Conservation (phyloP, 1,140 invertebrate species). For the Drosophila nebulosa region DNA sequence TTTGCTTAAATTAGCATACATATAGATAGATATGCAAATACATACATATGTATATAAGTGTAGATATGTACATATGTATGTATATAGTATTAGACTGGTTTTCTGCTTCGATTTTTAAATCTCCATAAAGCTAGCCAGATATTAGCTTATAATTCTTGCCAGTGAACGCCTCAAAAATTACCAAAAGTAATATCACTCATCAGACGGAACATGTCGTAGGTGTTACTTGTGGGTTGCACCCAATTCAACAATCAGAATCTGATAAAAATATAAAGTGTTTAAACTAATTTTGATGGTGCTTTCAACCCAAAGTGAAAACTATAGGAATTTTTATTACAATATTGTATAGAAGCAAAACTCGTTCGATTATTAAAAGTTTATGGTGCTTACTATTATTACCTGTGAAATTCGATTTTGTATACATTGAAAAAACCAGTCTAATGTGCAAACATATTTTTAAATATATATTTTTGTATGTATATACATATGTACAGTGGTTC, state of each 20-base stretch:
- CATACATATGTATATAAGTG: background rate
- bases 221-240: background rate
- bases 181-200: background rate
- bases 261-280: no score
- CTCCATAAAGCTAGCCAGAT: background rate
- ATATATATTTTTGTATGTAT: background rate
- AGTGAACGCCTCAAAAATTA: background rate
- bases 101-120: background rate
- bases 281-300: no score
- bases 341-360: no score
- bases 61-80: no score
- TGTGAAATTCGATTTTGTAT: background rate
- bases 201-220: background rate
- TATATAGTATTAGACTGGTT: conserved; percentile 6
- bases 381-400: no score
- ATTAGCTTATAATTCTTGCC: background rate
- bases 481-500: background rate
- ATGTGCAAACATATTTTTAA: background rate
- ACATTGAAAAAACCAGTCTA: background rate
- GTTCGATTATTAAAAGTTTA: no score
- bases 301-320: no score
- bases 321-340: no score
- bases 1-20: conserved; percentile 45
- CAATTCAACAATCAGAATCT: background rate
- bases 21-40: conserved; percentile 2